Base-by-base conservation (phyloP, 2,797 vertebrate species). In the Toxotes lorentzi region DNA sequence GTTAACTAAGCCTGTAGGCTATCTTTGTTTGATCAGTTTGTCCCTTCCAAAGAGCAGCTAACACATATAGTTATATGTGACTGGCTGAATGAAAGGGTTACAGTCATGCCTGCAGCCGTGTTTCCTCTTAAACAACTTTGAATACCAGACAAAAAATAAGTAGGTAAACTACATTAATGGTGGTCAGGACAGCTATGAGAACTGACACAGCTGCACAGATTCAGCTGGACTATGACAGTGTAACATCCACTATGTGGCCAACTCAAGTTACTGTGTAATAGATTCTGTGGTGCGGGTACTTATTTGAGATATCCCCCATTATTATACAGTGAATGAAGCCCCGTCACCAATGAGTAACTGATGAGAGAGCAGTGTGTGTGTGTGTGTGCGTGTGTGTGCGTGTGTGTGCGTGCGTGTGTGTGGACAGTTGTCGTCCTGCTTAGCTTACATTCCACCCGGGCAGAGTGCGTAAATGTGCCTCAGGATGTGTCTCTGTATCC, bases 261-360 rank as follows among this genome's bases (percentile, higher is more conserved):
- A 38, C 59, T 69, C 51, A 58, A 45, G 68, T 65, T 47, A 10
- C 67, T 67, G 76, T 74, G 53, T 78, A 81, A 76, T 73, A 64
- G 32, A 50, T 58, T 79, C 41, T 70, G 67, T 35, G 68, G 48
- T 47, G 13, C 6, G 6, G 40, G 27, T 72, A 19, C 27, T 70
- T 83, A 51, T 83, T 75, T 41, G 47, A 65, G 43, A 80, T 54
- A 30, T 51, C 62, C 45, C 19, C 58, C 45, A 47, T 82, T 78
- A 81, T 50, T 53, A 45, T 60, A 76, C 14, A 63, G 66, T 45
- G 62, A 84, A 51, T 75, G 66, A 83, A 67, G 75, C 59, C 76
- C 58, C 14, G 43, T 73, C 62, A 78, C 1, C 79, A 79, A 41
- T 64, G 41, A 65, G 53, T 35, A 63, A 50, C 68, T 73, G 47